Conservation (phyloP, 2,113 vertebrate species). For the Callaeas wilsoni region DNA sequence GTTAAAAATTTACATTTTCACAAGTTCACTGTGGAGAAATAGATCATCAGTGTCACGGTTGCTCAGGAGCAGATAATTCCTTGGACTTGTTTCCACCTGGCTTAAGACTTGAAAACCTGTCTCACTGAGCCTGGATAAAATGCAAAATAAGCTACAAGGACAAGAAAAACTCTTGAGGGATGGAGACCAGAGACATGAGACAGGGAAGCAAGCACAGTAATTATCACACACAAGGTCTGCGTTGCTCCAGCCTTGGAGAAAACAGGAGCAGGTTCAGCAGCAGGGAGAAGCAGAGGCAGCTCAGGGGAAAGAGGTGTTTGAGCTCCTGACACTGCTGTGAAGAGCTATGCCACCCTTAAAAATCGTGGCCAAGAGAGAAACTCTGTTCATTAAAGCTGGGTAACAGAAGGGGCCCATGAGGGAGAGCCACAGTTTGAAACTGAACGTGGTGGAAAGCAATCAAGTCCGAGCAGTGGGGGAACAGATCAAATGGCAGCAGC, state of each 20-base stretch:
- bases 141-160: not conserved
- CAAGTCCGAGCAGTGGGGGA: not conserved
- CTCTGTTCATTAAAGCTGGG: not conserved
- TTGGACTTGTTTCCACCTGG: not conserved
- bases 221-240: not conserved
- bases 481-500: not conserved
- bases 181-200: not conserved
- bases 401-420: not conserved
- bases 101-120: not conserved
- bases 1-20: not conserved
- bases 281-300: not conserved
- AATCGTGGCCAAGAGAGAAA: fast-evolving
- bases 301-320: not conserved
- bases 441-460: not conserved
- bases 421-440: not conserved
- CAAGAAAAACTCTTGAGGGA: not conserved
- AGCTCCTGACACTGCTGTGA: not conserved
- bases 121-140: not conserved
- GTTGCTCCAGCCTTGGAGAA: not conserved
- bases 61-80: not conserved
- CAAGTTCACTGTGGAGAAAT: not conserved
- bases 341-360: not conserved
- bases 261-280: not conserved
- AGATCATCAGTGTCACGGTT: not conserved
- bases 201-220: not conserved